These are phyloP conservation scores for Rhineura floridana DNA, from an alignment of 2,113 vertebrate species.

Conservation along the genomic window DNA sequence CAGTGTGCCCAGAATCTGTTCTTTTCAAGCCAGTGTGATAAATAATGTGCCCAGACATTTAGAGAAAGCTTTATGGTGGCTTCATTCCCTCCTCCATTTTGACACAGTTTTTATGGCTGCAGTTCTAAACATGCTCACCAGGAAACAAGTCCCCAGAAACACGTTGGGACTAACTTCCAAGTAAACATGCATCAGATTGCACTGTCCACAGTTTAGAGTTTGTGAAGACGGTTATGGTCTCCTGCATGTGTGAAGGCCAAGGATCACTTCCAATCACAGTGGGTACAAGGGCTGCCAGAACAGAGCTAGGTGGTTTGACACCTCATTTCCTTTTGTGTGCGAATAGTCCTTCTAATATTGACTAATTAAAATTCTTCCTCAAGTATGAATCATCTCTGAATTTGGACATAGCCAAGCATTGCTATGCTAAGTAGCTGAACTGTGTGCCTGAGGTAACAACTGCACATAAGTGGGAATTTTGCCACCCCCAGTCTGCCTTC, in stretches of 20 bases:
- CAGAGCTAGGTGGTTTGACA: background rate
- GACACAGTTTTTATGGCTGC: background rate
- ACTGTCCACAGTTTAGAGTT: background rate
- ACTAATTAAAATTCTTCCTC: background rate
- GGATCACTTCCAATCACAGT: too few relatives aligned
- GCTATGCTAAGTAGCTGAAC: background rate
- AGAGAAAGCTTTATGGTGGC: background rate
- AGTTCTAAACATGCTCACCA: background rate
- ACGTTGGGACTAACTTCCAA: background rate
- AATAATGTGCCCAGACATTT: background rate
- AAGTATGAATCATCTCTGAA: background rate
- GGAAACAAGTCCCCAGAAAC: background rate
- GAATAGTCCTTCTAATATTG: background rate
- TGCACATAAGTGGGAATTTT: background rate
- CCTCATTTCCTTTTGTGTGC: background rate
- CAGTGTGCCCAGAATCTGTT: conserved; percentile 9
- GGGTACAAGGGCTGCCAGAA: background rate
- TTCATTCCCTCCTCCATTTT: background rate
- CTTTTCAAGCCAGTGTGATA: conserved; percentile 3
- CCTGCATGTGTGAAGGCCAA: background rate
- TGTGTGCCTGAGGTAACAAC: background rate
- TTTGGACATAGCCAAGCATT: background rate
- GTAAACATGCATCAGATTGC: background rate
- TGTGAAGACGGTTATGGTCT: background rate
- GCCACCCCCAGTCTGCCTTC: background rate